Conservation (phyloP, 2,797 vertebrate species). For the Nyctalus aviator region DNA sequence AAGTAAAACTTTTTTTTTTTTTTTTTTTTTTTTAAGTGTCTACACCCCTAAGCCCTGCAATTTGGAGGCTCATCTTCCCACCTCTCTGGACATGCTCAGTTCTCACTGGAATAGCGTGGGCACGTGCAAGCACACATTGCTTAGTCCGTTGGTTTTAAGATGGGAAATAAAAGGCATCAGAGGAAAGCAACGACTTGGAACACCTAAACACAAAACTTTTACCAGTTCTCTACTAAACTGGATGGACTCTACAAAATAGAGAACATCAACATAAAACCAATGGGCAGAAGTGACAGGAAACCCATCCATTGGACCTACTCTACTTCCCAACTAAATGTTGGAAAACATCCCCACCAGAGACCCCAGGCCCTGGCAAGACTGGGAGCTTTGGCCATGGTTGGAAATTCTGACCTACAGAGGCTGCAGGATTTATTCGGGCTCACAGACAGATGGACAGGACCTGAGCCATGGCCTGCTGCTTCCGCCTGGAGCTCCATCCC, state of each 20-base stretch:
- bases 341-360: slow-evolving; percentile 2
- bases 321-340: neutral
- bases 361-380: neutral
- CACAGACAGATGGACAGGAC: neutral
- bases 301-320: neutral
- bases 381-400: neutral
- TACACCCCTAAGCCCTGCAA: neutral
- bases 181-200: neutral
- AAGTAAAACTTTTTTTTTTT: slow-evolving; percentile 79
- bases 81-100: neutral
- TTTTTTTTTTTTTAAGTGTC: neutral
- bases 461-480: neutral
- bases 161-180: neutral
- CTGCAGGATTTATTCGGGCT: slow-evolving; percentile 13
- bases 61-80: neutral
- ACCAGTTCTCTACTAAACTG: neutral
- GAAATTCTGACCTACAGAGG: slow-evolving; percentile 36
- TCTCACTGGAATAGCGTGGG: neutral
- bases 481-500: neutral
- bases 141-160: slow-evolving; percentile 5
- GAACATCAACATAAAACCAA: neutral
- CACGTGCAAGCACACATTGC: rapidly evolving
- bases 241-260: neutral
- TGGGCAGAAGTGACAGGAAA: neutral
- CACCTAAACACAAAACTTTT: neutral